Conservation (phyloP, 2,113 vertebrate genomes). For the Ctenomys sociabilis region DNA sequence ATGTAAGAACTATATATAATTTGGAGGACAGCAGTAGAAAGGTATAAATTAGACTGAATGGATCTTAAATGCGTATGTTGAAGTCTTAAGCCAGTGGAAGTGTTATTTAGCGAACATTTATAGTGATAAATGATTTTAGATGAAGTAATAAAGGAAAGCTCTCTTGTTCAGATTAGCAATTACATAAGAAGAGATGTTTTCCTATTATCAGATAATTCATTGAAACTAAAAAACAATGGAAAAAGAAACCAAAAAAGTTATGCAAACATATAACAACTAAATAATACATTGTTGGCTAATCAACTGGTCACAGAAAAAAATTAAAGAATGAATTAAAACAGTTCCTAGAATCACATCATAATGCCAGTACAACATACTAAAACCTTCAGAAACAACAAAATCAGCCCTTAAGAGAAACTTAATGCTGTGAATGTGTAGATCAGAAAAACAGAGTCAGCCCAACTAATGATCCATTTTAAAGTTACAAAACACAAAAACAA, state of each 20-base stretch:
- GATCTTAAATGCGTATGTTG: not conserved
- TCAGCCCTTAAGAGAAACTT: not conserved
- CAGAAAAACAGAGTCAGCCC: not conserved
- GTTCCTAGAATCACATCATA: not conserved
- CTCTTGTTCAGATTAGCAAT: not conserved
- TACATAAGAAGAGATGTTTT: not conserved
- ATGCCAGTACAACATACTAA: not conserved
- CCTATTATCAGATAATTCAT: not conserved
- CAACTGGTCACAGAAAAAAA: not conserved
- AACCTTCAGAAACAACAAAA: not conserved
- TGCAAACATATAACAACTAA: not conserved
- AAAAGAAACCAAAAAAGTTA: not conserved
- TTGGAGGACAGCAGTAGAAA: too few relatives aligned
- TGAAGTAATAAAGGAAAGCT: not conserved
- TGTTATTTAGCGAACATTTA: too few relatives aligned
- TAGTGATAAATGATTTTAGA: not conserved
- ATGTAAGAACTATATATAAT: not conserved
- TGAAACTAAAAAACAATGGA: not conserved
- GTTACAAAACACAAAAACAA: not conserved
- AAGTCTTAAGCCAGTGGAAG: not conserved
- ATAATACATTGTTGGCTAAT: not conserved
- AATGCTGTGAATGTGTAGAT: not conserved
- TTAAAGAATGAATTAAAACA: not conserved
- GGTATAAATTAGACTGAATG: not conserved
- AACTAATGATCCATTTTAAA: not conserved